Evolutionary conservation across 2,888 invertebrate genomes (phyloP).

Genomic region (Cryptus armator): DNA sequence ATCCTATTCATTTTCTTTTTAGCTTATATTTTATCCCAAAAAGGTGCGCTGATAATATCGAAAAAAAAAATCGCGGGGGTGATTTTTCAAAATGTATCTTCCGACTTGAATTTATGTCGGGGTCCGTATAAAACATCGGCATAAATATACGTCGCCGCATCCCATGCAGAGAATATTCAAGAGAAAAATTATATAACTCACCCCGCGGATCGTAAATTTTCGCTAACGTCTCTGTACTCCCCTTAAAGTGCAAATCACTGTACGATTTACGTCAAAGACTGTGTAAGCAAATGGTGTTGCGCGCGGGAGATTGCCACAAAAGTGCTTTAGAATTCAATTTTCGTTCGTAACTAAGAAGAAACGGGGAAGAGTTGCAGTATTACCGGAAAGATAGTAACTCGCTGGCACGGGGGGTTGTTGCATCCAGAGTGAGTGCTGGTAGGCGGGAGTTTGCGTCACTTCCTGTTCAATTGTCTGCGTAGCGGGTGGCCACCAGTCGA

Average conservation of each 20-base stretch:
- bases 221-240: neutral
- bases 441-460: constrained; percentile 59
- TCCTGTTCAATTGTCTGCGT: constrained; percentile 57
- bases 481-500: constrained; percentile 71
- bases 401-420: constrained; percentile 69
- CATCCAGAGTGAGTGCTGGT: constrained; percentile 63
- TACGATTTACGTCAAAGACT: neutral
- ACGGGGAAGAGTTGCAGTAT: constrained; percentile 24
- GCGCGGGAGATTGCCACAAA: neutral
- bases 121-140: no score
- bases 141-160: no score
- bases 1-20: no score
- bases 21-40: no score
- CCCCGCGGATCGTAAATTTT: no score
- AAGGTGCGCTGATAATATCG: no score
- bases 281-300: neutral
- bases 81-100: no score
- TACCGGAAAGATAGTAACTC: constrained; percentile 77
- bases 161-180: no score
- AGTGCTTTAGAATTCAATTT: constrained; percentile 29
- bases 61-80: no score
- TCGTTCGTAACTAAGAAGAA: neutral
- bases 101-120: no score
- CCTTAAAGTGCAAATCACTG: constrained; percentile 8
- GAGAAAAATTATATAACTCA: no score